A percentile compares a stretch with the other conserved stretches of the same genome.
Conservation (phyloP, 1,140 invertebrate species). For the Sarcophaga bullata region DNA sequence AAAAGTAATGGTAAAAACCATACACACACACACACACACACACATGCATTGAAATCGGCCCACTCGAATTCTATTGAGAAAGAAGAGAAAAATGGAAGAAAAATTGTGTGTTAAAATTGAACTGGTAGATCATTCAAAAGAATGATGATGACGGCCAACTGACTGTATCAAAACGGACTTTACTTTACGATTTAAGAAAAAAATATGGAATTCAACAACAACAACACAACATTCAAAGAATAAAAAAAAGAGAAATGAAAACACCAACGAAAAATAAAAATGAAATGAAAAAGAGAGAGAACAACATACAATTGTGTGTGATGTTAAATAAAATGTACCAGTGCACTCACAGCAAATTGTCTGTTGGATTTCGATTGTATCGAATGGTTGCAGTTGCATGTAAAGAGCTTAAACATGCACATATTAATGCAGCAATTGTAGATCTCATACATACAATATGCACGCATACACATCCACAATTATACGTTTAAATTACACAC, state of each 20-base stretch:
- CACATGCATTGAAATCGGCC: neutral
- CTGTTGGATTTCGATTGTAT: constrained; percentile 28
- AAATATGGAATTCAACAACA: neutral
- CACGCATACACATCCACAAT: neutral
- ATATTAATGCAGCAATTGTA: constrained; percentile 10
- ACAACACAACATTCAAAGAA: neutral
- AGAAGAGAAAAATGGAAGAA: too few species aligned
- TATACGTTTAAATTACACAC: neutral
- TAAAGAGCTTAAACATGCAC: constrained; percentile 14
- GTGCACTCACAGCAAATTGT: too few species aligned
- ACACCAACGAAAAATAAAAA: neutral
- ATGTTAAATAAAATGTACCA: neutral
- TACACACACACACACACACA: neutral
- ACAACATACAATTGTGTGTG: neutral
- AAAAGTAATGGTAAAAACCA: neutral
- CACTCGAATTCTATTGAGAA: too few species aligned
- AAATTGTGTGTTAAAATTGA: too few species aligned
- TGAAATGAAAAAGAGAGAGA: too few species aligned
- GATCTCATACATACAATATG: neutral
- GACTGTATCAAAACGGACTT: constrained; percentile 12
- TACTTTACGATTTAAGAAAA: neutral
- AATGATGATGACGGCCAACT: constrained; percentile 23
- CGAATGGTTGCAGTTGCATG: constrained; percentile 1
- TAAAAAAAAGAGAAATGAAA: neutral
- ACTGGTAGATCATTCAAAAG: constrained; percentile 6